Conservation (phyloP, 2,888 invertebrate species). For the Elmis aenea region DNA sequence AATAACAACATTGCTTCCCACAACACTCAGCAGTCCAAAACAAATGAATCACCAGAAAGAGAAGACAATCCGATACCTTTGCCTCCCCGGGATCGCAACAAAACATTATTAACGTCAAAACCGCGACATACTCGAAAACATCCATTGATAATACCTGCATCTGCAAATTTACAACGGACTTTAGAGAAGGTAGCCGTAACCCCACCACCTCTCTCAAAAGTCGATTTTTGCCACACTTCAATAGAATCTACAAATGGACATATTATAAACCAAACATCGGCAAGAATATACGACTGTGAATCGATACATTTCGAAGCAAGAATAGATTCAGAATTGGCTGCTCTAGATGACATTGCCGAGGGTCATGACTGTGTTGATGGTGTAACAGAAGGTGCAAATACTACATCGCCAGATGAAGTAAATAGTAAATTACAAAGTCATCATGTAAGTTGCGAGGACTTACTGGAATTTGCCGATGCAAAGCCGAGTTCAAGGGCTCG, state of each 20-base stretch:
- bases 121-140: conserved; percentile 75
- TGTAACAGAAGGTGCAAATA: conserved; percentile 29
- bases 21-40: conserved; percentile 5
- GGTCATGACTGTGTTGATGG: conserved; percentile 34
- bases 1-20: conserved; percentile 13
- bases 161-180: conserved; percentile 55
- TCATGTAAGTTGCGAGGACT: conserved; percentile 87
- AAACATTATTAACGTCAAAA: conserved; percentile 58
- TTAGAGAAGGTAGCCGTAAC: conserved; percentile 52
- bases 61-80: conserved; percentile 67
- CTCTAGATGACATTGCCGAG: conserved; percentile 53
- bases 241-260: conserved; percentile 5
- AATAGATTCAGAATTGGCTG: conserved; percentile 58
- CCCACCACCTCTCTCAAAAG: conserved; percentile 25
- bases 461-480: conserved; percentile 81
- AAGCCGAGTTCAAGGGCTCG: conserved; percentile 77
- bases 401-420: conserved; percentile 8
- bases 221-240: conserved; percentile 18
- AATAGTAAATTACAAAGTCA: conserved; percentile 50
- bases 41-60: conserved; percentile 11
- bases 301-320: conserved; percentile 55
- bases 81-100: conserved; percentile 70
- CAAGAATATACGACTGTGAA: conserved; percentile 42
- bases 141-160: conserved; percentile 70
- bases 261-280: conserved; percentile 15